Evolutionary conservation across 2,113 vertebrate species (phyloP).

Genomic region (Oxyruncus cristatus): DNA sequence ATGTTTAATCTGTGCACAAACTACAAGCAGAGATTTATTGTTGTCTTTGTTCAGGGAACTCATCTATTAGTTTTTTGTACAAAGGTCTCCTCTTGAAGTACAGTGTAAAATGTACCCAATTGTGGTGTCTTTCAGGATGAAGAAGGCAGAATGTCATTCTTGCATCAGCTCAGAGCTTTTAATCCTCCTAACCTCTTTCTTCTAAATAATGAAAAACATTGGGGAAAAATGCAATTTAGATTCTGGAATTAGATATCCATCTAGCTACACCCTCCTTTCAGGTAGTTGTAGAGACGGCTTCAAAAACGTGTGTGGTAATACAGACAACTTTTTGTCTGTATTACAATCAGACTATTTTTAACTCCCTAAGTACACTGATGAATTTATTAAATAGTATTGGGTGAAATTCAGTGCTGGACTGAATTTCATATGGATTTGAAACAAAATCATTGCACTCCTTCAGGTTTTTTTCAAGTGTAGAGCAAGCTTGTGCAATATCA

Average conservation of each 20-base stretch:
- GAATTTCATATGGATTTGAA: neutral
- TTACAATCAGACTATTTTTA: neutral
- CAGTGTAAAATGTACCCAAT: neutral
- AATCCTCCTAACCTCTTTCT: neutral
- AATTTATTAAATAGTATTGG: neutral
- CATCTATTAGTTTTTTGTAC: neutral
- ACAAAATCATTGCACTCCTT: neutral
- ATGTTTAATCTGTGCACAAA: neutral
- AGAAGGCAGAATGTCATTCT: conserved; percentile 21
- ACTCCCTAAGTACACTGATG: neutral
- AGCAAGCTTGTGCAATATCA: neutral
- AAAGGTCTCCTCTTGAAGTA: neutral
- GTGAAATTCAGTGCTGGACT: neutral
- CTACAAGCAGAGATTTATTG: neutral
- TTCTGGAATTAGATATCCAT: neutral
- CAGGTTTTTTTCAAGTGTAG: neutral
- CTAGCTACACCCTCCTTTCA: neutral
- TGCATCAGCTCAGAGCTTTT: conserved; percentile 14
- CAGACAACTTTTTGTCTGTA: no score
- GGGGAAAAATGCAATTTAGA: neutral
- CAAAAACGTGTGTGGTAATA: neutral
- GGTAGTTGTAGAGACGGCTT: neutral
- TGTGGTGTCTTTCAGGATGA: conserved; percentile 3
- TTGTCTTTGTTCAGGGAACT: neutral
- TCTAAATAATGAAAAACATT: conserved; percentile 22